These are phyloP conservation scores for Zaprionus lachaisei DNA, from an alignment of 1,140 invertebrate species.

Conservation along the genomic window DNA sequence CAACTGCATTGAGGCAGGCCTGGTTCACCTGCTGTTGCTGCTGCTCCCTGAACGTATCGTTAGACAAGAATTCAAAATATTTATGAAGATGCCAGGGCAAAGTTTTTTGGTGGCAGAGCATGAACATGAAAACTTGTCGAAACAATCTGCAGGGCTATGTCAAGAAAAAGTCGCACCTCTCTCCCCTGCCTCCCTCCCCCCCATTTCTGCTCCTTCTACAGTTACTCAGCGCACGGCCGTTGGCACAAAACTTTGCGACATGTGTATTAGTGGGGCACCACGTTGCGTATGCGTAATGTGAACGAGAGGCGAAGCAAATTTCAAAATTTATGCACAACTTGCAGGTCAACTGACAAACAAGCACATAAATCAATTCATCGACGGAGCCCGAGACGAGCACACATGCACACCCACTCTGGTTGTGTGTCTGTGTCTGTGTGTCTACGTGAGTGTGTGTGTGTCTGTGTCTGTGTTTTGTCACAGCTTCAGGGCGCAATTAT, in stretches of 20 bases:
- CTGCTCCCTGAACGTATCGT: conserved; percentile 45
- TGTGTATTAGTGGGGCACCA: conserved; percentile 28
- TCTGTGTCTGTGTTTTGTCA: conserved; percentile 24
- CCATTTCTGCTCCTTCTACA: neutral
- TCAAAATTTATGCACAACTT: conserved; percentile 76
- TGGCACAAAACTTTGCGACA: conserved; percentile 43
- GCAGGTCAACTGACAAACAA: conserved; percentile 78
- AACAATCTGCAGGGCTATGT: conserved; percentile 63
- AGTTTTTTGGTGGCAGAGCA: conserved; percentile 57
- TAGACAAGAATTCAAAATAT: conserved; percentile 72
- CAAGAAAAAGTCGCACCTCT: neutral
- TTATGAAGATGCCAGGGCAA: conserved; percentile 69
- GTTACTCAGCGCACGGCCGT: neutral
- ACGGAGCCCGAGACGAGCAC: conserved; percentile 25
- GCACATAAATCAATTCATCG: conserved; percentile 80
- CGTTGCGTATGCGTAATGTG: conserved; percentile 39
- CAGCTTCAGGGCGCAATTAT: conserved; percentile 69
- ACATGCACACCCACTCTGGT: neutral
- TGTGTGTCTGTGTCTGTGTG: neutral
- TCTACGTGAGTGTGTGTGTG: conserved; percentile 4
- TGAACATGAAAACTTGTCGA: conserved; percentile 69
- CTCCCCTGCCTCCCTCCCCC: neutral
- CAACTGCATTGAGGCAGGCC: conserved; percentile 16
- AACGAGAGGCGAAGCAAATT: conserved; percentile 51
- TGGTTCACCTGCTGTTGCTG: conserved; percentile 40